phyloP scores from a whole-genome alignment of 2,113 vertebrate genomes.

The Saguinus imperator region DNA sequence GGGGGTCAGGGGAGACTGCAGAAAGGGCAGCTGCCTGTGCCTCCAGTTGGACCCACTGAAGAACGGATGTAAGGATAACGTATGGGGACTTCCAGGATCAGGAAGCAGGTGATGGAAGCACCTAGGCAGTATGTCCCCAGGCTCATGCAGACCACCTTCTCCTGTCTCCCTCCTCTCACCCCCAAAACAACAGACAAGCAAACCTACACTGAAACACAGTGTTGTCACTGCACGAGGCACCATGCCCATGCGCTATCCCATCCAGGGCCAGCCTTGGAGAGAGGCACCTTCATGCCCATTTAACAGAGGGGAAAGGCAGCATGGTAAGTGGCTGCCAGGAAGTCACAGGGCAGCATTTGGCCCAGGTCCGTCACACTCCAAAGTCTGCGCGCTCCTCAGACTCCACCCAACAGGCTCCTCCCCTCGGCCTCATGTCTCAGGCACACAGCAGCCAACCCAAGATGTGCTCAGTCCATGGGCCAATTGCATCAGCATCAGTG shows the following conservation, averaged over 20 bases:
- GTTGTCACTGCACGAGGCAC: neutral
- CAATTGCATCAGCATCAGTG: neutral
- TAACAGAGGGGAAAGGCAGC: neutral
- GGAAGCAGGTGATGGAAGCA: neutral
- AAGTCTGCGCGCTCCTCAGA: too few species aligned
- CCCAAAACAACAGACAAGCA: neutral
- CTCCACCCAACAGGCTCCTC: neutral
- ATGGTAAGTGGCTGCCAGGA: neutral
- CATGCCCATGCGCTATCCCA: too few species aligned
- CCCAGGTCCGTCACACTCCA: neutral
- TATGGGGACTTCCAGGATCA: neutral
- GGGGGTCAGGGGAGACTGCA: neutral
- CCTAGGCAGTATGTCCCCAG: neutral
- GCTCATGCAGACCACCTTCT: neutral
- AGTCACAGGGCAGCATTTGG: neutral
- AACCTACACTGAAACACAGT: neutral
- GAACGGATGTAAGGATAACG: neutral
- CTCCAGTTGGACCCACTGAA: neutral
- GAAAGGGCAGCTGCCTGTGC: neutral
- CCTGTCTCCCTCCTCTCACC: neutral
- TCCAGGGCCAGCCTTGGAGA: fast-evolving
- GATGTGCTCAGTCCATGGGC: neutral
- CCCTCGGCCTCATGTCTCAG: neutral
- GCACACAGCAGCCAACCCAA: neutral
- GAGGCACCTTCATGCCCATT: neutral